Conservation (phyloP, 23 tunicate genomes). For the Clavelina lepadiformis region DNA sequence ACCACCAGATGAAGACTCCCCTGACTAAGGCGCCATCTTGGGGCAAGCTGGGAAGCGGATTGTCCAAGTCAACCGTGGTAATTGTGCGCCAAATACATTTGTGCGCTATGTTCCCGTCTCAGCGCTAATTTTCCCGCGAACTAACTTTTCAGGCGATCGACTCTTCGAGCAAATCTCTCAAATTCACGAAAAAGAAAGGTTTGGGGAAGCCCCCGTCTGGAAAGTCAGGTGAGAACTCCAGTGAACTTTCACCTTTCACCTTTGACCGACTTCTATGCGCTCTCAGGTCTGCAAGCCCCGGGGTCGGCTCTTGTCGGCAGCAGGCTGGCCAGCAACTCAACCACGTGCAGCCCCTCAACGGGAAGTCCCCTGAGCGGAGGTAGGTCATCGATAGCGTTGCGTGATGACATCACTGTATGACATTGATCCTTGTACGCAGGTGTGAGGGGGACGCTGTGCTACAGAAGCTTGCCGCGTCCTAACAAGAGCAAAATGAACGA, state of each 20-base stretch:
- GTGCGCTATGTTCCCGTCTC: too few species aligned
- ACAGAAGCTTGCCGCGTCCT: slow-evolving; percentile 75
- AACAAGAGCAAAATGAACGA: slow-evolving; percentile 33
- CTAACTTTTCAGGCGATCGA: slow-evolving; percentile 26
- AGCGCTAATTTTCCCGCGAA: too few species aligned
- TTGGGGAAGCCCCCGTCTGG: slow-evolving; percentile 29
- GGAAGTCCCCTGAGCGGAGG: background rate
- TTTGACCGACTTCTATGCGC: too few species aligned
- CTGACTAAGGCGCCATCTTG: background rate
- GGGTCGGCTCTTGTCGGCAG: slow-evolving; percentile 78
- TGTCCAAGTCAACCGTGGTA: slow-evolving; percentile 20
- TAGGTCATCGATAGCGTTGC: too few species aligned
- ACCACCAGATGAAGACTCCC: slow-evolving; percentile 11
- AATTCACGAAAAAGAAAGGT: slow-evolving; percentile 4
- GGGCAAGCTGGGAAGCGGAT: background rate
- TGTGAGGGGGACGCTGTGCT: slow-evolving; percentile 28
- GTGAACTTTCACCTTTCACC: too few species aligned
- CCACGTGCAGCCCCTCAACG: slow-evolving; percentile 24
- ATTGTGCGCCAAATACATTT: background rate
- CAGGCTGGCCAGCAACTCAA: slow-evolving; percentile 51
- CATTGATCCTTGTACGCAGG: too few species aligned
- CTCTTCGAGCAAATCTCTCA: background rate
- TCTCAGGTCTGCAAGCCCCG: slow-evolving; percentile 8
- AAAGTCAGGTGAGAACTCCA: slow-evolving; percentile 14
- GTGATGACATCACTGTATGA: too few species aligned